Evolutionary conservation across 2,797 vertebrate genomes (phyloP), one percentile per base, ranked within the genome.

Genomic region (Thalassophryne amazonica): DNA sequence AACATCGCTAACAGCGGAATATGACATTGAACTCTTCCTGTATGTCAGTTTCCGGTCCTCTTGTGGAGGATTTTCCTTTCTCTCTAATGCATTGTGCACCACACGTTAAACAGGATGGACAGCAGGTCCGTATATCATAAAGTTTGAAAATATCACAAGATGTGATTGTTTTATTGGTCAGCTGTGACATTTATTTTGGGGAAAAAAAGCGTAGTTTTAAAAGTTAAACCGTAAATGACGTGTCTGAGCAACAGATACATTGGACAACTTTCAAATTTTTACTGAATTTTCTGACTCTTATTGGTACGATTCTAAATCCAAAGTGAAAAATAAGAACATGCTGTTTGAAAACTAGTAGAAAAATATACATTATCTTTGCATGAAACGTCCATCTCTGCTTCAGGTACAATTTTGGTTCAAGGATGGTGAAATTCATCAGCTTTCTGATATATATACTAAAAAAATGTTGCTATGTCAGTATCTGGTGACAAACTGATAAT

Each of bases 1-100:
- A 22, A 70, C 69, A 54, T 71, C 56, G 76, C 76, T 80, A 67
- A 41, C 80, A 79, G 77, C 83, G 74, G 73, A 77, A 60, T 62
- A 76, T 82, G 73, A 76, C 28, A 50, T 62, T 78, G 58, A 81
- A 64, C 67, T 68, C 68, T 61, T 55, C 59, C 58, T 69, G 35
- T 35, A 37, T 67, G 64, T 78, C 63, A 1, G 76, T 69, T 71
- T 69, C 30, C 76, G 65, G 60, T 62, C 33, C 37, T 61, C n/a
- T 61, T 17, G 30, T 12, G 3, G 17, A 36, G 49, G 28, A 31
- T 46, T 59, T 38, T 33, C n/a, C n/a, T 6, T 25, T 17, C 25
- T 28, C 17, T 45, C 23, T 8, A 49, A 29, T 47, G 31, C 22
- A 36, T 30, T 18, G 36, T 45, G 36, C 39, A 41, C 58, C 57